Percentiles rank a stretch among this genome's conserved stretches.
These are phyloP conservation scores for Nylanderia fulva DNA, from an alignment of 1,140 invertebrate genomes.

Conservation along the genomic window DNA sequence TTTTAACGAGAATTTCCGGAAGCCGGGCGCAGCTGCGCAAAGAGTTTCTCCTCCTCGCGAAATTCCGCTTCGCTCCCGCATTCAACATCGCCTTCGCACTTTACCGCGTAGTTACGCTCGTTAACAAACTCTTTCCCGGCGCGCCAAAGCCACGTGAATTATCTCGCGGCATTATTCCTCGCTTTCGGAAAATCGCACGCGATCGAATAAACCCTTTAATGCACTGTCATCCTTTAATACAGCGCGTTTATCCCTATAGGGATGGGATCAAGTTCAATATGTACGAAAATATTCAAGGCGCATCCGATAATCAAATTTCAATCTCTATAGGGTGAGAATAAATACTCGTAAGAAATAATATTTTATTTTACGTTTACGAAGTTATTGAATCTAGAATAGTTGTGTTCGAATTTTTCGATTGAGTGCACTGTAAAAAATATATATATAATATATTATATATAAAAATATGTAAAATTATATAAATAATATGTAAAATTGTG, in stretches of 20 bases:
- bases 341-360: too few relatives aligned
- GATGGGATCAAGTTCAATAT: too few relatives aligned
- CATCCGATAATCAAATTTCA: too few relatives aligned
- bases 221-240: background rate
- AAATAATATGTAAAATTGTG: too few relatives aligned
- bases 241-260: background rate
- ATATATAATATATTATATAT: too few relatives aligned
- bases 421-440: too few relatives aligned
- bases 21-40: slow-evolving; percentile 66
- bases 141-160: slow-evolving; percentile 4
- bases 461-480: too few relatives aligned
- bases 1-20: slow-evolving; percentile 73
- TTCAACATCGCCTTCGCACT: slow-evolving; percentile 55
- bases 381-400: too few relatives aligned
- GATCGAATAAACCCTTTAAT: background rate
- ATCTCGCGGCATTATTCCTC: slow-evolving; percentile 22
- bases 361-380: too few relatives aligned
- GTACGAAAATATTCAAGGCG: too few relatives aligned
- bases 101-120: slow-evolving; percentile 65
- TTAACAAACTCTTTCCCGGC: slow-evolving; percentile 66
- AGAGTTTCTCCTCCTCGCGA: slow-evolving; percentile 61
- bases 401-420: too few relatives aligned
- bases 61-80: slow-evolving; percentile 54
- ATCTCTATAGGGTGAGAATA: too few relatives aligned
- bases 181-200: background rate